These are phyloP conservation scores for Pseudolaguvia tuberculata DNA, from an alignment of 2,113 vertebrate species.

Conservation along the genomic window DNA sequence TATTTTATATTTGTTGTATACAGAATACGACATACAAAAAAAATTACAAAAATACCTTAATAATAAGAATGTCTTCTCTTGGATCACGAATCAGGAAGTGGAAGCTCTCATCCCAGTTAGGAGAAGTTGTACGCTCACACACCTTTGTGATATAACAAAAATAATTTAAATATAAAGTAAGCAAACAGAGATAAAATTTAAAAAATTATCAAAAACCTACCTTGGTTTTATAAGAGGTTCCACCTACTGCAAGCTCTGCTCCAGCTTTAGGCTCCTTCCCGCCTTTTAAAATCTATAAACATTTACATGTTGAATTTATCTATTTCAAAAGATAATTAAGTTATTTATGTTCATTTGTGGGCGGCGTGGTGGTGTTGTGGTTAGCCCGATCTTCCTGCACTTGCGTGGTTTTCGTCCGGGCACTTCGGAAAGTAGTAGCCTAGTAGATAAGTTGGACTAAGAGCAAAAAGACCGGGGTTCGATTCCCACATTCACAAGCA, in stretches of 20 bases:
- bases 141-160: conserved; percentile 58
- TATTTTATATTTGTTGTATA: not conserved
- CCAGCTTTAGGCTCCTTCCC: conserved; percentile 78
- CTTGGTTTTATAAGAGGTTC: conserved; percentile 74
- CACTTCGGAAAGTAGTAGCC: no score
- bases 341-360: no score
- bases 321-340: no score
- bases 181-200: not conserved
- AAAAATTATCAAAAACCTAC: conserved; percentile 54
- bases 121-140: conserved; percentile 65
- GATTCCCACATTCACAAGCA: no score
- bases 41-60: conserved; percentile 69
- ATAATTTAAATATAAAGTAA: not conserved
- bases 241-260: conserved; percentile 70
- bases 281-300: conserved; percentile 76
- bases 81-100: conserved; percentile 79
- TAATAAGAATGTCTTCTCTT: conserved; percentile 71
- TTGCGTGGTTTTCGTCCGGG: no score
- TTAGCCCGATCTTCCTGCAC: no score
- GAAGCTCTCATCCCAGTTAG: conserved; percentile 79
- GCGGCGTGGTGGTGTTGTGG: no score
- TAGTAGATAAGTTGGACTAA: no score
- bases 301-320: not conserved
- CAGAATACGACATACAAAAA: not conserved
- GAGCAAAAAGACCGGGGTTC: no score